phyloP scores from a whole-genome alignment of 2,113 vertebrate species.

The Bagarius yarrelli region DNA sequence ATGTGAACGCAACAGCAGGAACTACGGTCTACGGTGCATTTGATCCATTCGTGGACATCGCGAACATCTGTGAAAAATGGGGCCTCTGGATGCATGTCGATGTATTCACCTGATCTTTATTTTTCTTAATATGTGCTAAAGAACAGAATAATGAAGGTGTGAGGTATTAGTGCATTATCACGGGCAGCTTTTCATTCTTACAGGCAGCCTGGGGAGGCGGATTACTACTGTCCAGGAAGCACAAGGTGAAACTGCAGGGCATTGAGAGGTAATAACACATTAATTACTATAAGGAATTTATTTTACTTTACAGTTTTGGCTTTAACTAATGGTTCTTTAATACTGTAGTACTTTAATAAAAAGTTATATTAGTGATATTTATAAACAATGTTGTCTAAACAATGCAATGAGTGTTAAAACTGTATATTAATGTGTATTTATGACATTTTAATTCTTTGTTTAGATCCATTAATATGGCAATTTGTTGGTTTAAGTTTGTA shows the following conservation, averaged over 20 bases:
- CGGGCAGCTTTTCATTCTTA: neutral
- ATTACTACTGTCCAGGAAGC: slow-evolving; percentile 66
- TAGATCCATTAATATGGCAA: no score
- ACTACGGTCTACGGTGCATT: slow-evolving; percentile 70
- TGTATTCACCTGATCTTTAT: slow-evolving; percentile 51
- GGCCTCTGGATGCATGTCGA: slow-evolving; percentile 70
- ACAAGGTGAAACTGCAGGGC: slow-evolving; percentile 63
- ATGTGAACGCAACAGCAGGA: slow-evolving; percentile 67
- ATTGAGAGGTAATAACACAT: slow-evolving; percentile 63
- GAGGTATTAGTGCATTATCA: neutral
- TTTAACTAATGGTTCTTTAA: neutral
- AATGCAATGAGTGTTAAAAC: neutral
- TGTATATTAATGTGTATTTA: neutral
- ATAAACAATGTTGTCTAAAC: no score
- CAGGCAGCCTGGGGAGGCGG: slow-evolving; percentile 72
- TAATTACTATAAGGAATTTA: neutral
- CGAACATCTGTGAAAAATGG: slow-evolving; percentile 62
- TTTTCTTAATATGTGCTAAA: neutral
- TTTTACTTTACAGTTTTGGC: neutral
- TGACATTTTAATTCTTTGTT: no score
- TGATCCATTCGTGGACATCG: slow-evolving; percentile 62
- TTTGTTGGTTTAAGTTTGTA: no score
- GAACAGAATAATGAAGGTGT: neutral
- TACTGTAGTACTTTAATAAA: neutral
- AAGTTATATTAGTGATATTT: neutral